Conservation (phyloP, 2,113 vertebrate genomes). For the Stictonetta naevosa region DNA sequence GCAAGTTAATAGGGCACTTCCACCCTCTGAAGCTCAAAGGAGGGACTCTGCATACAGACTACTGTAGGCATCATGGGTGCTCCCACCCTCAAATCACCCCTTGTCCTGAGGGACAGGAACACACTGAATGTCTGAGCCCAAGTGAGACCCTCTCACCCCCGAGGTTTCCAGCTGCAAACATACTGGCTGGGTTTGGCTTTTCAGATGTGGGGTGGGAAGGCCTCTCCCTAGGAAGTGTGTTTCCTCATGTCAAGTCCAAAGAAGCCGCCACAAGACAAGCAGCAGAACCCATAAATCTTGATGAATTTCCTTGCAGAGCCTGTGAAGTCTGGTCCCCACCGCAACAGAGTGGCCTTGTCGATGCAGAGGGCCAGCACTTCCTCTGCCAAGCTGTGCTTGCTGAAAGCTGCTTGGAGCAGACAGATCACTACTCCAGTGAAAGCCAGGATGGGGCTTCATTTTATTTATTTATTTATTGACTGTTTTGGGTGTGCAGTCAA, state of each 20-base stretch:
- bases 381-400: background rate
- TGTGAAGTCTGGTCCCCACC: background rate
- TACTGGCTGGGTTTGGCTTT: rapidly evolving
- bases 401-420: background rate
- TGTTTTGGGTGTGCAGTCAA: background rate
- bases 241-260: background rate
- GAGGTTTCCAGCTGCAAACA: background rate
- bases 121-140: background rate
- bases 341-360: background rate
- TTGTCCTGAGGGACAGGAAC: background rate
- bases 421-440: background rate
- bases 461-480: background rate
- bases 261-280: background rate
- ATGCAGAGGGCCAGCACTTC: background rate
- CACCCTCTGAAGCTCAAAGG: background rate
- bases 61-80: background rate
- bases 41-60: background rate
- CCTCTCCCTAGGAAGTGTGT: background rate
- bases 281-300: background rate
- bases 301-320: background rate
- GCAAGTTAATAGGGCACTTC: background rate
- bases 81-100: background rate
- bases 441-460: background rate
- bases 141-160: background rate
- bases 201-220: background rate